Conservation (phyloP, 2,888 invertebrate genomes). For the Chymomyza caudatula region DNA sequence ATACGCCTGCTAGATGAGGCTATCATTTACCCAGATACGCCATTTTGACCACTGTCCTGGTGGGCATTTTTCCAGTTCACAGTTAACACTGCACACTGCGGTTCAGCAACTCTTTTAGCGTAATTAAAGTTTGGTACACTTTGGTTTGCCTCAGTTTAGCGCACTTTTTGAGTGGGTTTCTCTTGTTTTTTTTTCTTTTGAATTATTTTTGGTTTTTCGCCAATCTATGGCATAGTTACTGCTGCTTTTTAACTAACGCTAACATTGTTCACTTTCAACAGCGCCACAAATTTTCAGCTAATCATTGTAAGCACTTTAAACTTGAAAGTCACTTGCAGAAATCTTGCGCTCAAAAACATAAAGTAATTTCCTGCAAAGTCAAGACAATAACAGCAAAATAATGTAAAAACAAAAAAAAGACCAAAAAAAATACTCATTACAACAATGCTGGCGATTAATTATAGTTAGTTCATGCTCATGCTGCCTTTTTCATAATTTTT, state of each 20-base stretch:
- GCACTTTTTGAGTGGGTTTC: slow-evolving; percentile 5
- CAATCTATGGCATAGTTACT: too few relatives aligned
- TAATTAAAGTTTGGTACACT: slow-evolving; percentile 56
- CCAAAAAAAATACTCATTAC: slow-evolving; percentile 18
- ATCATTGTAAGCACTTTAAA: neutral
- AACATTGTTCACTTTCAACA: neutral
- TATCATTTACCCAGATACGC: neutral
- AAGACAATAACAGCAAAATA: neutral
- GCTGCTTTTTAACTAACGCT: too few relatives aligned
- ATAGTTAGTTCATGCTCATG: neutral
- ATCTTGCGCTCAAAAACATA: neutral
- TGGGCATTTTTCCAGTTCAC: neutral
- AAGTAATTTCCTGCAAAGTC: neutral
- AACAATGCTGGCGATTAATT: neutral
- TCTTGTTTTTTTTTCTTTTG: slow-evolving; percentile 3
- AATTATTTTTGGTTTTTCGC: too few relatives aligned
- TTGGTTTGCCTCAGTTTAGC: slow-evolving; percentile 14
- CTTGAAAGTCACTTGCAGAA: neutral
- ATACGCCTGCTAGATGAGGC: too few relatives aligned
- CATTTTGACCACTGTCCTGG: neutral
- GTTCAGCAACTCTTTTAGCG: slow-evolving; percentile 45
- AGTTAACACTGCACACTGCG: neutral
- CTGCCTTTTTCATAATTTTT: neutral
- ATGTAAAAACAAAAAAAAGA: slow-evolving; percentile 6
- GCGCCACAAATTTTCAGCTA: neutral